phyloP scores from a whole-genome alignment of 2,888 invertebrate genomes.

The Dione juno region DNA sequence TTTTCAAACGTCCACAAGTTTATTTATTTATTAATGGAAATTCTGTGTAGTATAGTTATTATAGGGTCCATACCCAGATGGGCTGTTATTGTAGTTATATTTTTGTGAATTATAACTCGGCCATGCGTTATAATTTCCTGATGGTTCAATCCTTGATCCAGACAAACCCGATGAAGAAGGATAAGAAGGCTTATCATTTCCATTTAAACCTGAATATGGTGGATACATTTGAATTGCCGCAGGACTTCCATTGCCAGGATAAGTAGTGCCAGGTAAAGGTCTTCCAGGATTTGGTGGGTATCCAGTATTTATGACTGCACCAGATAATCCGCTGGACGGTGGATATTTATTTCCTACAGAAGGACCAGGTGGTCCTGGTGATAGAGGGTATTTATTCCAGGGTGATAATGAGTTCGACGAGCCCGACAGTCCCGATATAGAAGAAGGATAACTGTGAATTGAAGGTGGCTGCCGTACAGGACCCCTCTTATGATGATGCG shows the following conservation, averaged over 20 bases:
- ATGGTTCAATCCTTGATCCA: constrained; percentile 13
- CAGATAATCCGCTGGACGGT: constrained; percentile 10
- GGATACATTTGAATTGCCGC: background rate
- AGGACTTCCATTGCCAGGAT: background rate
- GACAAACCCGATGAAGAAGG: constrained; percentile 18
- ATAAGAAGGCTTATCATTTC: constrained; percentile 11
- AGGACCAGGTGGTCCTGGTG: constrained; percentile 2
- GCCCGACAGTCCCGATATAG: constrained; percentile 2
- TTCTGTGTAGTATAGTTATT: constrained; percentile 11
- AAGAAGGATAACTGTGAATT: constrained; percentile 9
- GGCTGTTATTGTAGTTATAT: background rate
- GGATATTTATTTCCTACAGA: constrained; percentile 8
- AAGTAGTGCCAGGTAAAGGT: background rate
- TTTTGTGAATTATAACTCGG: background rate
- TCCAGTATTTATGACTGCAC: background rate
- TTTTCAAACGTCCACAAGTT: background rate
- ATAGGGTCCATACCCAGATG: background rate
- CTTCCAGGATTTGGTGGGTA: background rate
- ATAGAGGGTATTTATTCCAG: constrained; percentile 4
- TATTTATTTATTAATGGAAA: constrained; percentile 12
- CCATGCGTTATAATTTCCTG: constrained; percentile 4
- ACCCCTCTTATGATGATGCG: background rate
- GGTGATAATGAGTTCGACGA: background rate
- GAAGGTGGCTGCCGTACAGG: background rate
- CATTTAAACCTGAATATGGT: background rate